Base-by-base conservation (phyloP, 2,888 invertebrate genomes). In the Tenthredo mesomela region DNA sequence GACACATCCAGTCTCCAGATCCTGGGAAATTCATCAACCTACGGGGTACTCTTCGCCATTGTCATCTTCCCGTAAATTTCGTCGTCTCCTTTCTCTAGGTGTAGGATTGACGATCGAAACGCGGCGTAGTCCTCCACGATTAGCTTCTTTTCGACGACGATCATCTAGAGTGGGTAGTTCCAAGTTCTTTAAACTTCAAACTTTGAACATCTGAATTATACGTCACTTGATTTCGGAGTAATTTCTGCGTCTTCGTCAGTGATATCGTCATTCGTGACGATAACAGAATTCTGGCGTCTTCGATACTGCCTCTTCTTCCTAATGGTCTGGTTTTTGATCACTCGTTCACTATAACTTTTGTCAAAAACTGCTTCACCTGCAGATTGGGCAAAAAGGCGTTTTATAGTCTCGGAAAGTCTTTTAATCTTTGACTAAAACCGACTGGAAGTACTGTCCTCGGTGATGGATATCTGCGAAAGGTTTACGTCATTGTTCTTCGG, bases 71-170 rank as follows among this genome's bases (percentile, higher is more conserved):
- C 25, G 40, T 25, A 10, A 0, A 43, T 10, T 40, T 40, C 21
- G 6, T 21, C 80, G 80, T 40, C 80, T 61, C 40, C 80, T 33
- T 40, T 80, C 80, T 61, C 80, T 80, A 6, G 80, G 21, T 61
- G 80, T 25, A 7, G 80, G 25, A 21, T 40, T 61, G 15, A 50
- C 40, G 15, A 80, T 80, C 18, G 80, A 80, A 12, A 80, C 80
- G 12, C 58, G 61, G 4, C 61, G 21, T 7, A 0, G 18, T 21
- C 61, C 43, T 25, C 6, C 37, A n/a, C 7, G 25, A 25, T 21
- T 40, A 21, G 21, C 15, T 58, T 12, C 33, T 21, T 61, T 40
- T 21, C 0, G 21, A 21, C 9, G 40, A 80, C 4, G 12, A 4
- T 21, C 61, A 80, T 58, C 61, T 80, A 33, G 6, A 61, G 25